These are phyloP conservation scores for Osmerus eperlanus DNA, from an alignment of 2,113 vertebrate genomes.

Conservation along the genomic window DNA sequence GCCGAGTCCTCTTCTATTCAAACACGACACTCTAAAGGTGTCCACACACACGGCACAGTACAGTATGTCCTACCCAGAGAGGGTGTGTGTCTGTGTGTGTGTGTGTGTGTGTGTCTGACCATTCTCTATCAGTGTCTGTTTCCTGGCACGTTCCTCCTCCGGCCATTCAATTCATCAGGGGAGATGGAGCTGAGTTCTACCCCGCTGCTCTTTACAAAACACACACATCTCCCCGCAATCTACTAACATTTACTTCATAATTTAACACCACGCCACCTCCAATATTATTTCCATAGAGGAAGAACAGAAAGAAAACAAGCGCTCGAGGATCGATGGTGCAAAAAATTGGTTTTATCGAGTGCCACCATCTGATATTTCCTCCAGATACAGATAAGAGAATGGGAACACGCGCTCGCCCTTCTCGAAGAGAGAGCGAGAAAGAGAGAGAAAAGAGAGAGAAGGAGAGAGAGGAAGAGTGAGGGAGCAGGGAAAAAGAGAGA, in stretches of 20 bases:
- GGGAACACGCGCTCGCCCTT: slow-evolving; percentile 36
- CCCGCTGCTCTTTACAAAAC: slow-evolving; percentile 58
- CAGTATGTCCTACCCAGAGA: not conserved
- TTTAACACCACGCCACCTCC: slow-evolving; percentile 72
- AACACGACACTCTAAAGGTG: slow-evolving; percentile 46
- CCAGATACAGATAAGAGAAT: slow-evolving; percentile 74
- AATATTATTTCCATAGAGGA: slow-evolving; percentile 69
- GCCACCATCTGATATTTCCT: slow-evolving; percentile 73
- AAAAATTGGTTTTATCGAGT: slow-evolving; percentile 86
- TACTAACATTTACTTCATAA: slow-evolving; percentile 80
- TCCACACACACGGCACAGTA: slow-evolving; percentile 7
- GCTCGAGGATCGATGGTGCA: slow-evolving; percentile 78
- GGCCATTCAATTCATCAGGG: slow-evolving; percentile 50
- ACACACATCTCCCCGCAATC: slow-evolving; percentile 49
- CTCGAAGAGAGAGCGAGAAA: slow-evolving; percentile 16
- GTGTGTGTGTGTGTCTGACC: slow-evolving; percentile 9
- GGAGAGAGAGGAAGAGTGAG: slow-evolving; percentile 12
- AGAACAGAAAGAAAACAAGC: slow-evolving; percentile 61
- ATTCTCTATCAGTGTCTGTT: slow-evolving; percentile 29
- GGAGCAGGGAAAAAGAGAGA: slow-evolving; percentile 6
- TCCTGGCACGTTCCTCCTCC: slow-evolving; percentile 32
- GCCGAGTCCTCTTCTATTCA: slow-evolving; percentile 38
- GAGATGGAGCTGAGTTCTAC: slow-evolving; percentile 24
- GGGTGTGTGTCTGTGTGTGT: not conserved
- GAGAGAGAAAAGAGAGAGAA: slow-evolving; percentile 10